Base-by-base conservation (phyloP, 1,140 invertebrate genomes). In the Littorina saxatilis region DNA sequence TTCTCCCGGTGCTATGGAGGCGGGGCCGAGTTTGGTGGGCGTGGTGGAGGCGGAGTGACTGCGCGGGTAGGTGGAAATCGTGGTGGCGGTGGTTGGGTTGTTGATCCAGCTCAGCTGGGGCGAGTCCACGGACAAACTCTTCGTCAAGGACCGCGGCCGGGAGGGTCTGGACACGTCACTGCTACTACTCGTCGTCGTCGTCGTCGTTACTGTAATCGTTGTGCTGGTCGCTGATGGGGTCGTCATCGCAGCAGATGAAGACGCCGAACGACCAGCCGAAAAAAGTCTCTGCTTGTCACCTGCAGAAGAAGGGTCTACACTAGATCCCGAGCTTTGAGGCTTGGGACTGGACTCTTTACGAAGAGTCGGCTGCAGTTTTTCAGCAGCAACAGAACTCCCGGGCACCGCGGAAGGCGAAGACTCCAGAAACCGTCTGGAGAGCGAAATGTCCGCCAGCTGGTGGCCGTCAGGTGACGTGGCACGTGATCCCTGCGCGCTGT, bases 41-140 rank as follows among this genome's bases (percentile, higher is more conserved):
- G 81, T 84, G 55, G 63, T 83, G 32, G n/a, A 55, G 32, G 82
- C 82, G 4, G 79, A 84, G 55, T 35, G 50, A 32, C 40, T 72
- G 2, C 27, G 47, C 5, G 27, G 37, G 39, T 5, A 39, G 43
- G 50, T 35, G 9, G 55, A 37, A n/a, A n/a, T n/a, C n/a, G n/a
- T n/a, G 73, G 47, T 50, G 27, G 50, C 17, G 27, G 9, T 39
- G 68, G 50, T 66, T 7, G 43, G 27, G 29, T 58, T 61, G 29
- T 29, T 9, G 29, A 55, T 52, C 39, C 47, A 43, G 29, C 23
- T 39, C 7, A 40, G 73, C 35, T 77, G 55, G n/a, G n/a, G n/a
- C 32, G 81, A 79, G n/a, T 86, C 85, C 77, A 84, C 63, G 37
- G 85, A 86, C 20, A 83, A 29, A 43, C 85, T 86, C 80, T 86